Percentiles rank a stretch among this genome's conserved stretches.
These are phyloP conservation scores for Myripristis jacobus DNA, from an alignment of 2,797 vertebrate genomes.

Conservation along the genomic window DNA sequence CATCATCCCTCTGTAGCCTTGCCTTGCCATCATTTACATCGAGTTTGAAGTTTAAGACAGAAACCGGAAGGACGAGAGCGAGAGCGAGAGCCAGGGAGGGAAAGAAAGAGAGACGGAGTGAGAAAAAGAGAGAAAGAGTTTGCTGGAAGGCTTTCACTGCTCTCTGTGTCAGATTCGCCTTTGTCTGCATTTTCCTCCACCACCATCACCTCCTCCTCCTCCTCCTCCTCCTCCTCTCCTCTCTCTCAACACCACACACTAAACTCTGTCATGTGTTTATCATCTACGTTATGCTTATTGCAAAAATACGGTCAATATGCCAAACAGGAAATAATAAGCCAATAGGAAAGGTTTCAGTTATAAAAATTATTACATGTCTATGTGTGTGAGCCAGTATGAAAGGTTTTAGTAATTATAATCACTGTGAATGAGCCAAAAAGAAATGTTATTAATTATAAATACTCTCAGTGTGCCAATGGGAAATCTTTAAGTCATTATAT, in stretches of 20 bases:
- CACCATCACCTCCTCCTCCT: slow-evolving; percentile 5
- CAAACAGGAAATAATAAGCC: no score
- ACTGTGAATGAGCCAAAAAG: slow-evolving; percentile 1
- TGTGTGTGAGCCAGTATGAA: background rate
- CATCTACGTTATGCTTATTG: no score
- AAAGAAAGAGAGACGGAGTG: background rate
- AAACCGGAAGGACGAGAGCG: background rate
- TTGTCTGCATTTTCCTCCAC: slow-evolving; percentile 3
- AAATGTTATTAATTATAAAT: no score
- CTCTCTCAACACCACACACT: background rate
- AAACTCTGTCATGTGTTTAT: background rate
- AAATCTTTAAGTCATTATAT: no score
- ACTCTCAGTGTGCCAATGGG: no score
- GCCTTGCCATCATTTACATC: background rate
- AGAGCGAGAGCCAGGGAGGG: background rate
- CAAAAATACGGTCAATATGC: no score
- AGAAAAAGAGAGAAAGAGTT: slow-evolving; percentile 1
- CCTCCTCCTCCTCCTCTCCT: slow-evolving; percentile 4
- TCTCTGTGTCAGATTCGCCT: background rate
- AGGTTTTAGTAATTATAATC: slow-evolving; percentile 1
- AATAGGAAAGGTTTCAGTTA: background rate
- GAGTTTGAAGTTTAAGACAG: background rate
- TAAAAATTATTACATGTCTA: no score
- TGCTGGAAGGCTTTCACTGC: slow-evolving; percentile 27
- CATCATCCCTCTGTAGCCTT: background rate